These are phyloP conservation scores for Hemiscyllium ocellatum DNA, from an alignment of 2,113 vertebrate genomes.

Conservation along the genomic window DNA sequence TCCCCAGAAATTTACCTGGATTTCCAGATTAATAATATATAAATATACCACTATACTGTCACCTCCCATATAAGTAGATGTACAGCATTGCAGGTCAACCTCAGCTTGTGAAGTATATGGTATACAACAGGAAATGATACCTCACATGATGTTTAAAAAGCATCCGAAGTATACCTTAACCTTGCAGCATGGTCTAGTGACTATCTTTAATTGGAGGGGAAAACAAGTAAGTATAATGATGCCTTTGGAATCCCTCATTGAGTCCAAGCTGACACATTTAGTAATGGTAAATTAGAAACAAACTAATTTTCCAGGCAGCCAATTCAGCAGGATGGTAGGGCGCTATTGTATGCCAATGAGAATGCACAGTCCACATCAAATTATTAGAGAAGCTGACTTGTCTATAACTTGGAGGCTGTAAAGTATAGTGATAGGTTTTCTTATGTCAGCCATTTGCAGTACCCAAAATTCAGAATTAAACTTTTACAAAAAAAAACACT, in stretches of 20 bases:
- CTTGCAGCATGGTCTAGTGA: background rate
- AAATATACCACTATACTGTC: background rate
- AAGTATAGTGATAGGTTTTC: too few species aligned
- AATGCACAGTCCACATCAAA: too few species aligned
- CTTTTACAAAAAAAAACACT: too few species aligned
- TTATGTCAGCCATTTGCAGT: too few species aligned
- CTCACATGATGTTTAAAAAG: background rate
- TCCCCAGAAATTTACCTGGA: too few species aligned
- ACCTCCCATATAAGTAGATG: background rate
- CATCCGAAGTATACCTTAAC: background rate
- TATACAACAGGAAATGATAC: background rate
- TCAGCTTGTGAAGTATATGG: background rate
- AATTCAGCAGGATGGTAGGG: background rate
- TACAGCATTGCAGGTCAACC: background rate
- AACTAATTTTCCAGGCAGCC: background rate
- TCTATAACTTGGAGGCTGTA: too few species aligned
- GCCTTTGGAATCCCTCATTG: background rate
- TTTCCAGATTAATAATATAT: too few species aligned
- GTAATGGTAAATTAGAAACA: background rate
- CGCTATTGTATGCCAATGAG: too few species aligned
- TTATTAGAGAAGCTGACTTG: too few species aligned
- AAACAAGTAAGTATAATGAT: background rate
- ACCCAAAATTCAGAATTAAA: background rate
- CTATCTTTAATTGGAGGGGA: background rate
- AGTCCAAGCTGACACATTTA: background rate